Percentiles rank a stretch among this genome's conserved stretches.
phyloP scores from a whole-genome alignment of 2,797 vertebrate genomes.

The Microchirus variegatus region DNA sequence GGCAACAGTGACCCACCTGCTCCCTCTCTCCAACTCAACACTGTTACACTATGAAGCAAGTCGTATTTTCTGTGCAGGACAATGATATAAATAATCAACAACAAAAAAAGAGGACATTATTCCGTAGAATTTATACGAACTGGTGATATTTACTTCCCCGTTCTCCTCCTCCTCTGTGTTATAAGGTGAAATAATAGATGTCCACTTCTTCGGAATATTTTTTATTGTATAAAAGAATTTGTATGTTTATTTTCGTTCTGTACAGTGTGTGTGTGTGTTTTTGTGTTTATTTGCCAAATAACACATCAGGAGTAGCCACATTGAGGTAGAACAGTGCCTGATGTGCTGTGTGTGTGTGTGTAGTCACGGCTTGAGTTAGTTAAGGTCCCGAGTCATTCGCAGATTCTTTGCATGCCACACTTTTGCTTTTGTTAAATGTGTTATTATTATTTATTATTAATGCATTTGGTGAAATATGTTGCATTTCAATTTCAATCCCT shows the following conservation, averaged over 20 bases:
- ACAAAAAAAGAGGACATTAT: conserved; percentile 15
- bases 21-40: conserved; percentile 11
- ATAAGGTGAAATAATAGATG: conserved; percentile 23
- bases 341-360: conserved; percentile 22
- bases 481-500: conserved; percentile 43
- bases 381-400: conserved; percentile 58
- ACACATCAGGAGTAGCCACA: conserved; percentile 42
- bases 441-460: conserved; percentile 80
- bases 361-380: conserved; percentile 52
- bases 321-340: conserved; percentile 18
- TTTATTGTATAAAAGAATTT: conserved; percentile 65
- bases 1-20: conserved; percentile 23
- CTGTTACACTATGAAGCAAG: conserved; percentile 57
- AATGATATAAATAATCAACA: conserved; percentile 5
- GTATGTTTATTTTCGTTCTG: conserved; percentile 45
- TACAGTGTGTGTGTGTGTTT: conserved; percentile 50
- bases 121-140: conserved; percentile 23
- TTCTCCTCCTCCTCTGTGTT: background rate
- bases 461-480: conserved; percentile 36
- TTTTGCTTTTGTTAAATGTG: conserved; percentile 54
- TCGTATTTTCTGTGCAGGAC: conserved; percentile 22
- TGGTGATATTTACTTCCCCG: conserved; percentile 7
- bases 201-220: conserved; percentile 37
- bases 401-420: conserved; percentile 61
- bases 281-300: conserved; percentile 60